Base-by-base conservation (phyloP, 2,113 vertebrate genomes). In the Amphiprion ocellaris region DNA sequence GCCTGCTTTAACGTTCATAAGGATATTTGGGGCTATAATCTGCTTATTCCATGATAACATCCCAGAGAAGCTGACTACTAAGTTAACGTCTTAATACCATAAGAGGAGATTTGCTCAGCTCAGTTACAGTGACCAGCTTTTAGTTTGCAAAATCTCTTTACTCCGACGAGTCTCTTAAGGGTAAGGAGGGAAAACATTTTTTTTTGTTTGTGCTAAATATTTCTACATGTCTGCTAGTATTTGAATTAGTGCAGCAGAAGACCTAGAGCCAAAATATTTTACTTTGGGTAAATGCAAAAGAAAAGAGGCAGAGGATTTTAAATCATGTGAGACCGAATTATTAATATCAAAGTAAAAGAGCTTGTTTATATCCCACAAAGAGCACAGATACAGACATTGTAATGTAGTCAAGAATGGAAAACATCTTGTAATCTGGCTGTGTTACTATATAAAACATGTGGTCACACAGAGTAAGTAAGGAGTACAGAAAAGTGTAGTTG, bases 81-180 rank as follows among this genome's bases (percentile, higher is more conserved):
- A 78, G 78, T 88, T 86, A 82, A 66, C 55, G 67, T 87, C 84
- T 80, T 91, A 88, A 91, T 87, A 76, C 88, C 87, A 81, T 92
- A 87, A 90, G 84, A 88, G 59, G 84, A 87, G 84, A 92, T 92
- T 93, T 92, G n/a, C 80, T 73, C 47, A 6, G 84, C 83, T 84
- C 64, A 30, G 77, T 84, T 90, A 87, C 84, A 85, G 71, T 89
- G 87, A 76, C 89, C 83, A 65, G 83, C 59, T 69, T 81, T 87
- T 59, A 54, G 60, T 77, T 80, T 9, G 2, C 77, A 86, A 85
- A 83, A 74, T 76, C 85, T 83, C 83, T 88, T 87, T 84, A 54
- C 73, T 70, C 47, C n/a, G 28, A 47, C 65, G 62, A 47, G 53
- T 16, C 56, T 86, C 73, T 87, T 63, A 30, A 47, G 58, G 28